Evolutionary conservation across 1,140 invertebrate genomes (phyloP).

Genomic region (Atta colombica): DNA sequence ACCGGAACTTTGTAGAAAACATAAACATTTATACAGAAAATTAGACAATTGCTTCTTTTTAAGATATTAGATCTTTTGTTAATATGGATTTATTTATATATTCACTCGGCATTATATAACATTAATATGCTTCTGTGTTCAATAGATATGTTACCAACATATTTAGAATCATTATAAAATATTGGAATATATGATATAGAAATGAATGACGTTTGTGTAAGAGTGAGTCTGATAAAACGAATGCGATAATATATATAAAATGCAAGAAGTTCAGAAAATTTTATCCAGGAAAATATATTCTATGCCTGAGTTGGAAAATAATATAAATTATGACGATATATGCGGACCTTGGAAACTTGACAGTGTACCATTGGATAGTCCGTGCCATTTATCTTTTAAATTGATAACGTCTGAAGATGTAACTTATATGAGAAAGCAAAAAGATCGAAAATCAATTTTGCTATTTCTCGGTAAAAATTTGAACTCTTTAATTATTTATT

Average conservation of each 20-base stretch:
- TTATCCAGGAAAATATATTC: slow-evolving; percentile 34
- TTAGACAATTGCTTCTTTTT: background rate
- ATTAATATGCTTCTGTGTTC: slow-evolving; percentile 40
- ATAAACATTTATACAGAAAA: background rate
- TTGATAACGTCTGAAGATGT: slow-evolving; percentile 75
- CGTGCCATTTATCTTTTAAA: slow-evolving; percentile 66
- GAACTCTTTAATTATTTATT: background rate
- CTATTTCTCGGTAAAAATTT: slow-evolving; percentile 75
- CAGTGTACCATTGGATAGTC: slow-evolving; percentile 65
- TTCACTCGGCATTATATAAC: background rate
- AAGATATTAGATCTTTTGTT: slow-evolving; percentile 27
- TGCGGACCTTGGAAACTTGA: slow-evolving; percentile 75
- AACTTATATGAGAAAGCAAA: slow-evolving; percentile 70
- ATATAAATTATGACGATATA: slow-evolving; percentile 77
- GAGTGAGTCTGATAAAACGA: slow-evolving; percentile 6
- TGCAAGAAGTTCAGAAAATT: slow-evolving; percentile 59
- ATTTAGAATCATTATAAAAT: slow-evolving; percentile 8
- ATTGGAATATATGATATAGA: background rate
- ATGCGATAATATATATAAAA: slow-evolving; percentile 55
- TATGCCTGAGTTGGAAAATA: slow-evolving; percentile 64
- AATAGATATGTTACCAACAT: slow-evolving; percentile 1
- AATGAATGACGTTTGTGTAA: slow-evolving; percentile 8
- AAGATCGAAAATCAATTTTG: slow-evolving; percentile 68
- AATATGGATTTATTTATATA: slow-evolving; percentile 26
- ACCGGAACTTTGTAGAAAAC: background rate